These are phyloP conservation scores for Coilia nasus DNA, from an alignment of 2,797 vertebrate genomes.

Conservation along the genomic window DNA sequence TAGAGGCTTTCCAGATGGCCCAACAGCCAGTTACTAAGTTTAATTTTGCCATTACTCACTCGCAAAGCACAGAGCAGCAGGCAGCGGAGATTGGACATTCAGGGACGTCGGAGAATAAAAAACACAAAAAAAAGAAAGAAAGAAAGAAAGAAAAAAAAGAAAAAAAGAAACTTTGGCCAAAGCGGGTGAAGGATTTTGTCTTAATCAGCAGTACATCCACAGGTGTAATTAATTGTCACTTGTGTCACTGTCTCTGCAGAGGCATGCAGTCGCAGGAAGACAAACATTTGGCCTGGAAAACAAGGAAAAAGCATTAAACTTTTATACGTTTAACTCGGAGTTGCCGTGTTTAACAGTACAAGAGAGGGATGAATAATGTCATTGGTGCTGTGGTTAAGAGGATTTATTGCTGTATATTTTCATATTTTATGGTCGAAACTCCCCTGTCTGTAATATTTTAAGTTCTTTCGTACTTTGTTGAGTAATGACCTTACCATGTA, in stretches of 20 bases:
- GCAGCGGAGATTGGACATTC: background rate
- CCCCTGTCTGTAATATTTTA: conserved; percentile 74
- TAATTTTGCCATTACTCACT: conserved; percentile 10
- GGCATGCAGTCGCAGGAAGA: conserved; percentile 71
- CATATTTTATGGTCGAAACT: conserved; percentile 73
- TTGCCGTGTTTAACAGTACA: conserved; percentile 68
- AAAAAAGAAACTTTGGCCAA: conserved; percentile 45
- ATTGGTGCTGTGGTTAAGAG: conserved; percentile 68
- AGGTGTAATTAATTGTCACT: conserved; percentile 59
- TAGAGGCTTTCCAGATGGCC: conserved; percentile 49
- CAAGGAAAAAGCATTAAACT: conserved; percentile 71
- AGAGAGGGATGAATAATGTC: conserved; percentile 72
- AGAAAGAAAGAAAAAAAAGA: conserved; percentile 54
- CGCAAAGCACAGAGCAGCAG: too few relatives aligned
- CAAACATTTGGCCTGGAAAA: conserved; percentile 78
- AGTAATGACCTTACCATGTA: conserved; percentile 73
- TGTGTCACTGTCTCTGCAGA: conserved; percentile 50
- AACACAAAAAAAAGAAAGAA: conserved; percentile 53
- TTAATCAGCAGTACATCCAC: conserved; percentile 59
- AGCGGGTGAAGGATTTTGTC: conserved; percentile 44
- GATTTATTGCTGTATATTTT: conserved; percentile 77
- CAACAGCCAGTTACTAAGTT: conserved; percentile 39
- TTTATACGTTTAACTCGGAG: conserved; percentile 73
- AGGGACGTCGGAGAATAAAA: background rate
- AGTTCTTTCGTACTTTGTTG: conserved; percentile 69